These are phyloP conservation scores for Diacarnus erythraeanus DNA, from an alignment of 37 sponge, comb jelly and placozoan genomes.

Conservation along the genomic window DNA sequence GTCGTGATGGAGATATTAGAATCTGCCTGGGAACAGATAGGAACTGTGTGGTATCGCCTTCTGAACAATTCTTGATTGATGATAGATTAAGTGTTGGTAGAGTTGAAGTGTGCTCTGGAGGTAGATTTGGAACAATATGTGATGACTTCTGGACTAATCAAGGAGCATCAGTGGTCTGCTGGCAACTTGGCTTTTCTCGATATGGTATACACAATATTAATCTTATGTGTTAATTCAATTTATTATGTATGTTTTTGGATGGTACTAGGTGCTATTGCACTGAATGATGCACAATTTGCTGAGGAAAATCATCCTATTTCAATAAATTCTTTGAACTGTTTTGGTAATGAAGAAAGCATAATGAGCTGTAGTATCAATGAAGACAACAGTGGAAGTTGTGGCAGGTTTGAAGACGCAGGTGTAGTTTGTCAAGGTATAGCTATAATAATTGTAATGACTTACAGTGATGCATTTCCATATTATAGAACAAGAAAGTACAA, in stretches of 20 bases:
- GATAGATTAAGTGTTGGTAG: conserved; percentile 35
- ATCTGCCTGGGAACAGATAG: background rate
- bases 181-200: conserved; percentile 39
- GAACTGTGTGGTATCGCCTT: background rate
- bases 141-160: conserved; percentile 32
- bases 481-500: no score
- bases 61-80: conserved; percentile 13
- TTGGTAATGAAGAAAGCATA: conserved; percentile 16
- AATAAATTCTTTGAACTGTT: conserved; percentile 8
- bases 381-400: background rate
- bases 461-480: background rate
- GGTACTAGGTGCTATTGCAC: conserved; percentile 11
- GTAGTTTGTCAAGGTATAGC: conserved; percentile 29
- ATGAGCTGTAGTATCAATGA: conserved; percentile 4
- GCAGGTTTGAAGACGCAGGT: conserved; percentile 29
- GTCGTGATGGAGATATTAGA: conserved; percentile 26
- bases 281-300: conserved; percentile 7
- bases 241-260: background rate
- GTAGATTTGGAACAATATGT: conserved; percentile 35
- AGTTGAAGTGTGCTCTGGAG: conserved; percentile 44
- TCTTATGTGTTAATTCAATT: background rate
- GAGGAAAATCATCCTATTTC: background rate
- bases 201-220: conserved; percentile 14
- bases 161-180: conserved; percentile 35
- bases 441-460: background rate